A percentile compares a stretch with the other conserved stretches of the same genome.
phyloP scores from a whole-genome alignment of 2,888 invertebrate species.

The Limnephilus lunatus region DNA sequence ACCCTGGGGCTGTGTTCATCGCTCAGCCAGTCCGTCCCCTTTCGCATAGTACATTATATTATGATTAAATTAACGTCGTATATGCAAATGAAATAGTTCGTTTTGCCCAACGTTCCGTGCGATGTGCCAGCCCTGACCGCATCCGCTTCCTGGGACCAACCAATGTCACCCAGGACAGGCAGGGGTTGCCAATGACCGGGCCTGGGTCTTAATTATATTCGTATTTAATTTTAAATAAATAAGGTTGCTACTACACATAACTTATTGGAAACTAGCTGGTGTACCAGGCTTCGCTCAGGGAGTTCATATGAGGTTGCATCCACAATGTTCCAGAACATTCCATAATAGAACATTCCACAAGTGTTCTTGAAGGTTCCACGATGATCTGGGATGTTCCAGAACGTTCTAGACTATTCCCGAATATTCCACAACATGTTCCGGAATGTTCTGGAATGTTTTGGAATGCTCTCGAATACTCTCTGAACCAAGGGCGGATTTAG shows the following conservation, averaged over 20 bases:
- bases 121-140: conserved; percentile 54
- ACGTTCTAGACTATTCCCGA: too few relatives aligned
- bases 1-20: conserved; percentile 40
- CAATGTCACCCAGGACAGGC: conserved; percentile 22
- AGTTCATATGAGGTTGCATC: too few relatives aligned
- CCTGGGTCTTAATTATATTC: background rate
- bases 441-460: too few relatives aligned
- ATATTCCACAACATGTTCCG: too few relatives aligned
- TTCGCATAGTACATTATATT: conserved; percentile 36
- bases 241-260: background rate
- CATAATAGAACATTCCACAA: too few relatives aligned
- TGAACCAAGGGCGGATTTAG: too few relatives aligned
- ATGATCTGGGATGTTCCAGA: too few relatives aligned
- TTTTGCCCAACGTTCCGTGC: conserved; percentile 59
- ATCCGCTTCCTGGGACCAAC: conserved; percentile 40
- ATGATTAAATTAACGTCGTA: conserved; percentile 52
- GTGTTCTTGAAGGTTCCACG: too few relatives aligned
- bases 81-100: conserved; percentile 61
- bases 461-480: too few relatives aligned
- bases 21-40: conserved; percentile 17
- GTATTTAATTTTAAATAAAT: background rate
- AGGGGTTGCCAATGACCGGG: background rate
- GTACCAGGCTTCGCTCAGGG: too few relatives aligned
- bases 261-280: background rate
- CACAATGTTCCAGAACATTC: too few relatives aligned